Base-by-base conservation (phyloP, 2,888 invertebrate species). In the Antheraea yamamai region DNA sequence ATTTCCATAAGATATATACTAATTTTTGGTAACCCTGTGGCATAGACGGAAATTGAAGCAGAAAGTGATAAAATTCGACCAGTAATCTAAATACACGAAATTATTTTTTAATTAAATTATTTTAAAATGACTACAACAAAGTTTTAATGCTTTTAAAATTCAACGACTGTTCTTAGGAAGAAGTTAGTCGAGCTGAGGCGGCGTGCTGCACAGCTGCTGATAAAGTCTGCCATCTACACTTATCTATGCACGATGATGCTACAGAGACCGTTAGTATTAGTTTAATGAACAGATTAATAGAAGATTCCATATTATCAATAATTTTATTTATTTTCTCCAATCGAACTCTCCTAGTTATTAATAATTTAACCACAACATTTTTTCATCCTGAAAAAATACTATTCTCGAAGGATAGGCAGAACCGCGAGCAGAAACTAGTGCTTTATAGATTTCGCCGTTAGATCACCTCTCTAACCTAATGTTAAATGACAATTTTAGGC, bases 111-210 rank as follows among this genome's bases (percentile, higher is more conserved):
- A 55, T 55, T 55, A 16, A 18, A 16, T 55, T 4, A 55, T 18
- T 55, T 55, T 18, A 55, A 55, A 55, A 55, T 4, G 20, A 55
- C 18, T 20, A 55, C 6, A 55, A 55, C 7, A 18, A 18, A 55
- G 20, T 55, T 55, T 20, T 55, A n/a, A 20, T 18, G 3, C 1
- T 61, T 8, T 12, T 61, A 61, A 61, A 61, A 61, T 61, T 23
- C 12, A 4, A 61, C 12, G 61, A 58, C 61, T 66, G 10, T 66
- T 81, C 77, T 8, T 81, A 93, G 93, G 81, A 82, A 10, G 89
- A 92, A 77, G 91, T 93, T 0, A 83, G 79, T 52, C 86, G 83
- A 39, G 92, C 92, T 2, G 92, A 92, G 81, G 90, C 82, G 0
- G 89, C 89, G 0, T 92, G 92, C 72, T 74, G 89, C 23, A 84